Conservation (phyloP, 2,113 vertebrate species). For the Pseudorasbora parva region DNA sequence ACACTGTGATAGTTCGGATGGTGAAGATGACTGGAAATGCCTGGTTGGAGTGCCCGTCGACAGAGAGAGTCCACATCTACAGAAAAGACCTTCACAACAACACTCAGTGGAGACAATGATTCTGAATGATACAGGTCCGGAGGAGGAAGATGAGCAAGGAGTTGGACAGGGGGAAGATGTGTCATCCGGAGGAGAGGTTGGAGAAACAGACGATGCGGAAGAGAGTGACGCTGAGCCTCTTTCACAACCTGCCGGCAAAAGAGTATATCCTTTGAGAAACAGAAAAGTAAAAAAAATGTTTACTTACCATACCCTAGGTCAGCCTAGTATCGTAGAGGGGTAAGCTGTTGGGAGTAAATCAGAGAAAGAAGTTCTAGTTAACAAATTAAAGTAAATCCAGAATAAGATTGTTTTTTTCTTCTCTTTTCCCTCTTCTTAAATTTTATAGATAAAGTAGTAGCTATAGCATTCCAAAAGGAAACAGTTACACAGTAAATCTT, state of each 20-base stretch:
- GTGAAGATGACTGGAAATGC: neutral
- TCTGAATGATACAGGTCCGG: neutral
- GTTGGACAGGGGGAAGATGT: neutral
- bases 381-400: no score
- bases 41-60: neutral
- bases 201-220: neutral
- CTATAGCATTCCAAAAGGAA: neutral
- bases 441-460: neutral
- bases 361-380: neutral
- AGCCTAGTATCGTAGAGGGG: no score
- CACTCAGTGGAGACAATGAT: neutral
- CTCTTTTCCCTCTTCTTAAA: neutral
- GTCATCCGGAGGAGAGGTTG: neutral
- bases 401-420: neutral
- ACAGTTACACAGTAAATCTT: neutral
- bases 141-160: neutral
- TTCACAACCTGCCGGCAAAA: neutral
- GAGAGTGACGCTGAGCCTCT: neutral
- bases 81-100: no score
- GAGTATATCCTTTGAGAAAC: constrained; percentile 1
- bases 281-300: neutral
- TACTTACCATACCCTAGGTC: neutral
- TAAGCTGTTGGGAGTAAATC: neutral
- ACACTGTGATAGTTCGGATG: neutral
- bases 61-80: no score